A percentile compares a stretch with the other conserved stretches of the same genome.
These are phyloP conservation scores for Halcyon smyrnensis DNA, from an alignment of 2,797 vertebrate species.

Conservation along the genomic window DNA sequence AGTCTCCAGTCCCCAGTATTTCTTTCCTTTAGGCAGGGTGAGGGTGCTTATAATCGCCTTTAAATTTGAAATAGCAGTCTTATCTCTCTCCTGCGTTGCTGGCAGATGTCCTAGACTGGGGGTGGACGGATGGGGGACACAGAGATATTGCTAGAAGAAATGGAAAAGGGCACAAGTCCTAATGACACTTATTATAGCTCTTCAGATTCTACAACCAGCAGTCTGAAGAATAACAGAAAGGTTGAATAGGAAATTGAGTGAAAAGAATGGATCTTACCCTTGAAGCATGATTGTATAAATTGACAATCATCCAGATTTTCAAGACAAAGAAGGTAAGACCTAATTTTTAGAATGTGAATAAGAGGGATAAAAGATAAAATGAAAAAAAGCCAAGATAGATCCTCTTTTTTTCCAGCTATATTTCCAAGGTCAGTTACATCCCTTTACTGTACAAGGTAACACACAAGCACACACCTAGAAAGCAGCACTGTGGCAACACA, in stretches of 20 bases:
- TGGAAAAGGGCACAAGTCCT: not conserved
- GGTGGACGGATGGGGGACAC: fast-evolving
- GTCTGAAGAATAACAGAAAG: not conserved
- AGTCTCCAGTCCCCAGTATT: not conserved
- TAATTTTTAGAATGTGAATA: not conserved
- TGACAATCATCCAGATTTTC: not conserved
- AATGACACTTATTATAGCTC: not conserved
- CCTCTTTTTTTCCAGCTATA: not conserved
- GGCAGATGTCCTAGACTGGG: fast-evolving
- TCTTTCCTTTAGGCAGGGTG: not conserved
- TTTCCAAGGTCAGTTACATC: not conserved
- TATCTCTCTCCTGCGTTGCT: not conserved
- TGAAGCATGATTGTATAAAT: not conserved
- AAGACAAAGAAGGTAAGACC: fast-evolving
- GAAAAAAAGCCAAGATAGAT: not conserved
- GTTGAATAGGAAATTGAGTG: not conserved
- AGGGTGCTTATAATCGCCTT: not conserved
- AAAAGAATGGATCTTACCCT: not conserved
- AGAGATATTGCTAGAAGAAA: not conserved
- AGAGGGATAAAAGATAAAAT: not conserved
- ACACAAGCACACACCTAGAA: not conserved
- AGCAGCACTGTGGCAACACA: not conserved
- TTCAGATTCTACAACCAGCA: not conserved
- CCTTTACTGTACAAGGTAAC: not conserved
- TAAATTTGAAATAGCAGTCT: not conserved